Evolutionary conservation across 2,113 vertebrate species (phyloP), one percentile per base, ranked within the genome.

Genomic region (Hassar affinis): DNA sequence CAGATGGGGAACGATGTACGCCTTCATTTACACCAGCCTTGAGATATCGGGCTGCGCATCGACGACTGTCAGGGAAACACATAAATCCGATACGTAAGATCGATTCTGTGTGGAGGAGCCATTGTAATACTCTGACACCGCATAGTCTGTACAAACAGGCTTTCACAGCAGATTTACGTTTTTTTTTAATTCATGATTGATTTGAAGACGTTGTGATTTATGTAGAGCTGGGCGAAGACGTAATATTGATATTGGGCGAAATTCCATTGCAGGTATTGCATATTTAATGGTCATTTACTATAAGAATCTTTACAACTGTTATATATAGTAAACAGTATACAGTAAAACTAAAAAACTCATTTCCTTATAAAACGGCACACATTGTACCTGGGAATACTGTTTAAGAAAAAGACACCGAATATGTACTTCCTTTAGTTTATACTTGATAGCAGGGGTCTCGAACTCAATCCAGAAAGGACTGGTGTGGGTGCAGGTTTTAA

Each of bases 1-100:
- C 75, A 79, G 64, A 79, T 72, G 77, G 77, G 20, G 56, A 52
- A 38, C 54, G 49, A 54, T 51, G 64, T 6, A 57, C 8, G 35
- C 49, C 74, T 56, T 49, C 42, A 47, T 78, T 78, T 66, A 33
- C 49, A 57, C 52, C 64, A 52, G 75, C 51, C 82, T 47, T 57
- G 61, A 84, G 30, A 83, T 83, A 84, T 56, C 11, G 42, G 18
- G 18, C 49, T 42, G 74, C 22, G 10, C 11, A 20, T 52, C 17
- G 20, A 52, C 22, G 18, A 17, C 61, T 69, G 69, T 45, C 80
- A 69, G 10, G 15, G 18, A 20, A 7, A 30, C 51, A 20, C 27
- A 54, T 49, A 64, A 54, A 52, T 75, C 49, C 27, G 61, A 75
- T 20, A 15, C 66, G 18, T 18, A 14, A 59, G 80, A 35, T 72